Conservation (phyloP, 2,113 vertebrate species). For the Cavia aperea region DNA sequence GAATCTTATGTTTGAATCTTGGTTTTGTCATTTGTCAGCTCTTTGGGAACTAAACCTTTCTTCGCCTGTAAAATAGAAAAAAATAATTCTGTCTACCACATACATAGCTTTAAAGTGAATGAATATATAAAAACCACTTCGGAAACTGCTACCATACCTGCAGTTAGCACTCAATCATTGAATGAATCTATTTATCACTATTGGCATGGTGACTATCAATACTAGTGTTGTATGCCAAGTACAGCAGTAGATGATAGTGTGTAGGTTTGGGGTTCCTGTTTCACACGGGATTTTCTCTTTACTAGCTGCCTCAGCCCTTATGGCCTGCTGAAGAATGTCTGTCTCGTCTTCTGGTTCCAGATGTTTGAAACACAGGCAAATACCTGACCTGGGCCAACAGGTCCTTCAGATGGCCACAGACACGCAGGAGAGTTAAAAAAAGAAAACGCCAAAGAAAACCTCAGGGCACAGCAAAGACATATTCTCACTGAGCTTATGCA, state of each 20-base stretch:
- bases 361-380: neutral
- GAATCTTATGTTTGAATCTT: neutral
- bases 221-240: neutral
- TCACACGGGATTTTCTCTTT: neutral
- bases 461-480: neutral
- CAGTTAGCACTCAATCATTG: neutral
- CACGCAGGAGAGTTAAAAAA: neutral
- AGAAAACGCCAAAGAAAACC: neutral
- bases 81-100: neutral
- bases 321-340: neutral
- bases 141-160: neutral
- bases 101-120: neutral
- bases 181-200: neutral
- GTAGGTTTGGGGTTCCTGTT: neutral
- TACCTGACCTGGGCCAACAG: neutral
- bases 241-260: neutral
- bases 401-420: no score
- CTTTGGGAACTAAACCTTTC: slow-evolving; percentile 12
- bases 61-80: neutral
- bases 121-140: neutral
- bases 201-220: neutral
- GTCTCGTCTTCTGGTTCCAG: neutral
- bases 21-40: neutral
- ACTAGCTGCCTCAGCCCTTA: neutral
- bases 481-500: neutral